Conservation (phyloP, 2,113 vertebrate genomes). For the Nyctereutes procyonoides region DNA sequence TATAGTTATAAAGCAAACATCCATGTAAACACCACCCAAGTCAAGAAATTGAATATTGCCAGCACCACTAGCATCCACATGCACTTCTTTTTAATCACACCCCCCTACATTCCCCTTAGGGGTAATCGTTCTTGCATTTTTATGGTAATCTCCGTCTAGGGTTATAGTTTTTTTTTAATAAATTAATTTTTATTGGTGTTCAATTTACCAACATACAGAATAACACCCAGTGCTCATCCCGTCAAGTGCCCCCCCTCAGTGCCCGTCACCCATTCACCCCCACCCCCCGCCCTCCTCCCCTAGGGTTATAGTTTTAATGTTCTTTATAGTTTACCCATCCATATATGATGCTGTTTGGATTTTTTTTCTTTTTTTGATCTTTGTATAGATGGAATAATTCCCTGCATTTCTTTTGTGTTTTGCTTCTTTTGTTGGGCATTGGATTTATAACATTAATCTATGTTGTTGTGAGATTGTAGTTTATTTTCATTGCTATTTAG, state of each 20-base stretch:
- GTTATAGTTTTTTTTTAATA: not conserved
- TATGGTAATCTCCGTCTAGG: not conserved
- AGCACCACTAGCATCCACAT: not conserved
- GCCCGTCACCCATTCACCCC: too few species aligned
- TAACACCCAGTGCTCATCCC: too few species aligned
- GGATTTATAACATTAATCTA: not conserved
- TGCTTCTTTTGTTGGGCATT: not conserved
- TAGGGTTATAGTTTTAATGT: not conserved
- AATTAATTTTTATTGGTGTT: too few species aligned
- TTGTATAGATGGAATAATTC: not conserved
- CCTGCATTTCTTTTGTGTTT: not conserved
- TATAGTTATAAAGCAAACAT: constrained; percentile 34
- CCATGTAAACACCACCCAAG: not conserved
- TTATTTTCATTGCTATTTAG: constrained; percentile 30
- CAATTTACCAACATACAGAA: too few species aligned
- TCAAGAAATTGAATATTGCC: not conserved
- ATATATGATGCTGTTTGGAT: not conserved
- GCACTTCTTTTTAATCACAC: not conserved
- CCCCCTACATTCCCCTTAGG: not conserved
- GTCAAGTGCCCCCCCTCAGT: too few species aligned
- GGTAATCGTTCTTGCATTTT: not conserved
- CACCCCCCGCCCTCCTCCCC: too few species aligned
- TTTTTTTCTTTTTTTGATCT: constrained; percentile 7
- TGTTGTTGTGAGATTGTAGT: not conserved
- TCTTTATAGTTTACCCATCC: not conserved